A percentile compares a stretch with the other conserved stretches of the same genome.
Conservation (phyloP, 2,888 invertebrate genomes). For the Drosophila villosipedis region DNA sequence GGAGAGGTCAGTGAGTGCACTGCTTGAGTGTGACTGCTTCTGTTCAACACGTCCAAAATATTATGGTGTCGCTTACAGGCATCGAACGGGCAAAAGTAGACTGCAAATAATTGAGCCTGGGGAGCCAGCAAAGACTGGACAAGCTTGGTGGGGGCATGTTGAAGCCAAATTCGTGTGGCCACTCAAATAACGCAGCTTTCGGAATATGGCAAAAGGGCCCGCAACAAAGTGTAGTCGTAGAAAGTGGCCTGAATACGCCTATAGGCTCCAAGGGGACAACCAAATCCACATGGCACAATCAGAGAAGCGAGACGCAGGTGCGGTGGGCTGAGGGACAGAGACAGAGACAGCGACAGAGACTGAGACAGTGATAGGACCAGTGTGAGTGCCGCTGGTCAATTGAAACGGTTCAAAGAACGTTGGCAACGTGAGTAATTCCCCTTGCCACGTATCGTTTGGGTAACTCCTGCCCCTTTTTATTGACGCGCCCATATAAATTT, state of each 20-base stretch:
- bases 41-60: slow-evolving; percentile 68
- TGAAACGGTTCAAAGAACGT: slow-evolving; percentile 76
- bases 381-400: slow-evolving; percentile 61
- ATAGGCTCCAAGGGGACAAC: slow-evolving; percentile 19
- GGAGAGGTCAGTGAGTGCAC: slow-evolving; percentile 64
- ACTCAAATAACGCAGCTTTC: slow-evolving; percentile 63
- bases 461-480: slow-evolving; percentile 41
- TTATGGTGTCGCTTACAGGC: slow-evolving; percentile 80
- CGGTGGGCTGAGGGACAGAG: neutral
- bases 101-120: neutral
- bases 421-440: slow-evolving; percentile 48
- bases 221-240: slow-evolving; percentile 53
- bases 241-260: slow-evolving; percentile 41
- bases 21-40: slow-evolving; percentile 26
- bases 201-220: slow-evolving; percentile 56
- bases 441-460: slow-evolving; percentile 52
- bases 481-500: slow-evolving; percentile 76
- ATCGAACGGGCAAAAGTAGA: slow-evolving; percentile 37
- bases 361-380: neutral
- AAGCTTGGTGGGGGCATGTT: slow-evolving; percentile 10
- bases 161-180: slow-evolving; percentile 50
- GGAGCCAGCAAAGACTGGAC: slow-evolving; percentile 42
- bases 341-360: neutral
- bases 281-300: slow-evolving; percentile 26
- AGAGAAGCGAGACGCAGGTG: slow-evolving; percentile 27